Evolutionary conservation across 2,113 vertebrate species (phyloP).

Genomic region (Alethe diademata): DNA sequence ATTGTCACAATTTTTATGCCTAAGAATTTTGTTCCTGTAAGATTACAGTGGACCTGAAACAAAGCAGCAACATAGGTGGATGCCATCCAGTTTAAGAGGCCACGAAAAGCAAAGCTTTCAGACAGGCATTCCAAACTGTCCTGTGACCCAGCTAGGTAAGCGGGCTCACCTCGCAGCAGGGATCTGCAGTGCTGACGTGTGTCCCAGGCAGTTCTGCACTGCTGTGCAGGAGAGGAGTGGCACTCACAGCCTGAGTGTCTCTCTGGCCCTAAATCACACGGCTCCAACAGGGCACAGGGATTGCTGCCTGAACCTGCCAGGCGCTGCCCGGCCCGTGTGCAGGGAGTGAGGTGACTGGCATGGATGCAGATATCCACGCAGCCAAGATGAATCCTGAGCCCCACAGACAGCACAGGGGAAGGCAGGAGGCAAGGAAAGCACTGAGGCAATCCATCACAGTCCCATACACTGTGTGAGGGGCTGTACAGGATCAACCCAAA

Average conservation of each 20-base stretch:
- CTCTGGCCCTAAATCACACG: background rate
- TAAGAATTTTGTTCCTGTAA: background rate
- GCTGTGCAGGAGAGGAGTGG: background rate
- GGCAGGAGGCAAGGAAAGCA: background rate
- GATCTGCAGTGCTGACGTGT: background rate
- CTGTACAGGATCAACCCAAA: background rate
- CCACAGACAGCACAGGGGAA: background rate
- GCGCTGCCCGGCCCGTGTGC: rapidly evolving
- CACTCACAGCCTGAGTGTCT: background rate
- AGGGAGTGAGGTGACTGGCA: background rate
- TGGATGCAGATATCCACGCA: rapidly evolving
- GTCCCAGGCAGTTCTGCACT: background rate
- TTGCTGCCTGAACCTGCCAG: background rate
- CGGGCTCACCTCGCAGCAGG: background rate
- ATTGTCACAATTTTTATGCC: background rate
- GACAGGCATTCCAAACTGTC: background rate
- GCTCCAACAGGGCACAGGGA: background rate
- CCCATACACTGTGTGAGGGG: background rate
- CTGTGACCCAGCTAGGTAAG: background rate
- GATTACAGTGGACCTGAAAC: background rate
- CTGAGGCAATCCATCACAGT: background rate
- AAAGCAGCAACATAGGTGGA: background rate
- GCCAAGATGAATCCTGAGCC: background rate
- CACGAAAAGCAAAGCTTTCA: background rate
- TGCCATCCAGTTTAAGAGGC: background rate